Evolutionary conservation across 2,113 vertebrate genomes (phyloP).

Genomic region (Pituophis catenifer): DNA sequence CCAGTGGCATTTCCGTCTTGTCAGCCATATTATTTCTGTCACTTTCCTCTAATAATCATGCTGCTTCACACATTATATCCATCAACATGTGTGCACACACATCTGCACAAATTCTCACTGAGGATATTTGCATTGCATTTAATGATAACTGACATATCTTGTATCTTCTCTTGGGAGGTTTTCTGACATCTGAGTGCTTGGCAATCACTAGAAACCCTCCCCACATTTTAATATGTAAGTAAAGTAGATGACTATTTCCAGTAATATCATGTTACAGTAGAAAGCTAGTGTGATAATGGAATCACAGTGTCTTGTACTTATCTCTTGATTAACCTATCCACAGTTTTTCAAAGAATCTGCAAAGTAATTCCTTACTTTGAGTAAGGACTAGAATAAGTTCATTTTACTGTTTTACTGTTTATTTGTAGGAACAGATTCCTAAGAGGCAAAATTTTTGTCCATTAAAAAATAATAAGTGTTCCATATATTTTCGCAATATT

Average conservation of each 20-base stretch:
- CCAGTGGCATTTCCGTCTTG: constrained; percentile 23
- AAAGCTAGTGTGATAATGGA: background rate
- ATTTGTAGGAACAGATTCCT: background rate
- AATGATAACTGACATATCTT: constrained; percentile 27
- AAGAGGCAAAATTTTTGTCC: background rate
- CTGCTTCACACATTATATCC: constrained; percentile 21
- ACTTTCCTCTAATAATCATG: constrained; percentile 21
- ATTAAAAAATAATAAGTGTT: background rate
- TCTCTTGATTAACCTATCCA: background rate
- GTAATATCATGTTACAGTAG: background rate
- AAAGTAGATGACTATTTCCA: background rate
- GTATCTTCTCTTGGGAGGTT: background rate
- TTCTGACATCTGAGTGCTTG: background rate
- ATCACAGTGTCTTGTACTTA: background rate
- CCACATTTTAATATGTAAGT: background rate
- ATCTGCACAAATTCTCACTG: constrained; percentile 12
- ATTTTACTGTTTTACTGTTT: background rate
- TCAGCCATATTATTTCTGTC: constrained; percentile 10
- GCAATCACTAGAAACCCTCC: background rate
- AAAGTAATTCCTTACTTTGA: background rate
- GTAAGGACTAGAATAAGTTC: background rate
- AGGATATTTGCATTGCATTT: constrained; percentile 16
- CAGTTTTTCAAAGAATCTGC: constrained; percentile 7
- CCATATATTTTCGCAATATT: background rate
- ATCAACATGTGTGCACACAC: constrained; percentile 25